Base-by-base conservation (phyloP, 1,140 invertebrate species). In the Conus ventricosus region DNA sequence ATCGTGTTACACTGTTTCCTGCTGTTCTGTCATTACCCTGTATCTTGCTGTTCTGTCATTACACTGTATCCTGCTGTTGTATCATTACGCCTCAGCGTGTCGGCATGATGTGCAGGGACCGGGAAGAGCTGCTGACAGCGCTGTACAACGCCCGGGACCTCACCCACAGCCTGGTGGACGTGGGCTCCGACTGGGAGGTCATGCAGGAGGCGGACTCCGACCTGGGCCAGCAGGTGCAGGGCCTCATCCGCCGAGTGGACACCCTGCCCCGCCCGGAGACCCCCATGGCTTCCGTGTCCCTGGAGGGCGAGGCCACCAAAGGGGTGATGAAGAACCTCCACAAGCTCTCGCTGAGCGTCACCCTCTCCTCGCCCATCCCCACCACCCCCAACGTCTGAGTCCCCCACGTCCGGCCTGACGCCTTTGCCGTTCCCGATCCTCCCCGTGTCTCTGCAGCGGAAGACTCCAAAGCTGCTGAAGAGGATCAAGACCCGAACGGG, bases 171-270 rank as follows among this genome's bases (percentile, higher is more conserved):
- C 82, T 84, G 82, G 82, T 84, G 57, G 82, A 84, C 8, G 82
- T 84, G 55, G 82, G 82, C 11, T 84, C 82, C n/a, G 82, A 84
- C 82, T 27, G 17, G 82, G 82, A 84, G 57, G 82, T 84, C 23
- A 84, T 84, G 82, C 82, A 84, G 82, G 82, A 84, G 27, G 82
- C 82, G 4, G 82, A 84, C 54, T 84, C 82, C 57, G 82, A 84
- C 82, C 82, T 84, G 54, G 82, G 82, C 17, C 82, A 25, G 82
- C 82, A 84, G 82, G 82, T 84, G 54, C 54, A 63, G 13, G 82
- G 82, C 82, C 82, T 84, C 55, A 84, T 84, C 82, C 6, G n/a
- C 23, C 55, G 82, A 5, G 82, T 84, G n/a, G 82, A 84, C 82
- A 60, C 54, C 11, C 82, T 84, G 23, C 82, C 82, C 54, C 82